These are phyloP conservation scores for Oryzias sinensis DNA, from an alignment of 2,797 vertebrate genomes.

Conservation along the genomic window DNA sequence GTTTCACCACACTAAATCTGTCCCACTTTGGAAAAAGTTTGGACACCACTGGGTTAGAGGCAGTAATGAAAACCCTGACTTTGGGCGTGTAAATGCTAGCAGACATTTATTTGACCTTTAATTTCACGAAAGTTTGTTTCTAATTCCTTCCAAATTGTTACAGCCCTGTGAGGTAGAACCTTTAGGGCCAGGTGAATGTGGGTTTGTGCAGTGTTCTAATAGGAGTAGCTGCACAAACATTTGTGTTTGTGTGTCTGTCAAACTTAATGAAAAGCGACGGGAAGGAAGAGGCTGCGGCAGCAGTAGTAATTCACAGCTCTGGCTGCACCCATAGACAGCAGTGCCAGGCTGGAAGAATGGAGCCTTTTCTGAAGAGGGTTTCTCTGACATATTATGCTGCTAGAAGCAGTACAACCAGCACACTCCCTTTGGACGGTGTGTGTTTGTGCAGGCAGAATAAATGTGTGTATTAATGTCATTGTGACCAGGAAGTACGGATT, in stretches of 20 bases:
- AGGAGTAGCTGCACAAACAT: no score
- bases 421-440: slow-evolving; percentile 27
- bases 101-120: no score
- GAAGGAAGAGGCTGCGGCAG: slow-evolving; percentile 55
- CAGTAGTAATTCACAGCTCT: slow-evolving; percentile 57
- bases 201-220: no score
- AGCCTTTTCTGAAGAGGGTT: slow-evolving; percentile 51
- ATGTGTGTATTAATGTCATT: slow-evolving; percentile 2
- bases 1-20: no score
- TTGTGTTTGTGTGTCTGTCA: slow-evolving; percentile 23
- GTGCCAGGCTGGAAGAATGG: slow-evolving; percentile 49
- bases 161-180: no score
- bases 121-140: no score
- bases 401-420: slow-evolving; percentile 44
- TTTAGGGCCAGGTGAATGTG: no score
- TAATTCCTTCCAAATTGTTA: no score
- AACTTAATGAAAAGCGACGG: slow-evolving; percentile 56
- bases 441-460: not conserved
- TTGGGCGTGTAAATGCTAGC: no score
- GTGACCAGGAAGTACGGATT: slow-evolving; percentile 4
- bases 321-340: slow-evolving; percentile 51
- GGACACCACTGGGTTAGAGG: no score
- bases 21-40: no score
- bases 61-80: no score
- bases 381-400: slow-evolving; percentile 55